Evolutionary conservation across 1,140 invertebrate genomes (phyloP), one percentile per base, ranked within the genome.

Genomic region (Ceratina australensis): DNA sequence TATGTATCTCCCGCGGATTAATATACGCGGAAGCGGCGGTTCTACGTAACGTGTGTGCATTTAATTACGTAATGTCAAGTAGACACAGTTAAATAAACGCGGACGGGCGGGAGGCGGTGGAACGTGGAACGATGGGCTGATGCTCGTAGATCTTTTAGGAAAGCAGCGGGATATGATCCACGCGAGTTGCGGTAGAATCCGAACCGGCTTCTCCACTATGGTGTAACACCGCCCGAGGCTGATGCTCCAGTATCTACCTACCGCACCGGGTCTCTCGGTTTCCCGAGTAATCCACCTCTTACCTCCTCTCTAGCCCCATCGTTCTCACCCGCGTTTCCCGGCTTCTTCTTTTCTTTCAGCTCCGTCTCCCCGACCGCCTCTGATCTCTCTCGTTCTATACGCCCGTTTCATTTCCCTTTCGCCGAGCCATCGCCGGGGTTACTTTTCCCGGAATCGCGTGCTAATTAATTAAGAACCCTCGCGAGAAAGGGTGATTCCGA

Each of bases 381-480:
- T 56, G 20, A 42, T 50, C 49, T 49, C 33, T 33, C 60, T 66
- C 24, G 18, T 59, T 78, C 16, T 52, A 18, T 20, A 7, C 69
- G 22, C 54, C 28, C 52, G 8, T 78, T 52, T 20, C 49, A 52
- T 64, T 74, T 67, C 72, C 52, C 64, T 67, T 20, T 26, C 60
- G 26, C 24, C 5, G 33, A 42, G 5, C 71, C 64, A 57, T 57
- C 71, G 78, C 82, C 33, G 33, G 33, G 47, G 52, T 56, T 61
- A 71, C 69, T 76, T 86, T 76, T 81, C 82, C 63, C 76, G 65
- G 74, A 57, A 78, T 84, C 78, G 64, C 75, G 72, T 84, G 79
- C 76, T 88, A 88, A 89, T 89, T 89, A 89, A 89, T 89, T 89
- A 88, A 89, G 80, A 67, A 82, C 65, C 64, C 59, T 69, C 68